phyloP scores from a whole-genome alignment of 2,113 vertebrate species.

The Equus przewalskii region DNA sequence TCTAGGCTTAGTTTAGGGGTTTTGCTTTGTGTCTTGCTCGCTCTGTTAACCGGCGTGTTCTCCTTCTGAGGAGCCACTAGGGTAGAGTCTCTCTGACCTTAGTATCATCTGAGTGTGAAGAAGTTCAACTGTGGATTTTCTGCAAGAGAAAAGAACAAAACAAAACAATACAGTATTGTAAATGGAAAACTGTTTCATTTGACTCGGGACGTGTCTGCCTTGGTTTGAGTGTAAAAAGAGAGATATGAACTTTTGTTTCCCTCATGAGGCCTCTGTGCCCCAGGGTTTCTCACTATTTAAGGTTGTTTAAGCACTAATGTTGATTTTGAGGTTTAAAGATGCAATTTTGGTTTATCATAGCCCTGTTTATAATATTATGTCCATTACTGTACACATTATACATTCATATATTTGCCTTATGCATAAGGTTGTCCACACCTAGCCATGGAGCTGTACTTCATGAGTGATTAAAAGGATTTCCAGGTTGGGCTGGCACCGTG shows the following conservation, averaged over 20 bases:
- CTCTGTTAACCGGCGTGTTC: neutral
- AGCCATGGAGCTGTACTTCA: neutral
- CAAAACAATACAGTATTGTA: neutral
- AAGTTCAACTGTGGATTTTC: neutral
- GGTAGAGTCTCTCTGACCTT: neutral
- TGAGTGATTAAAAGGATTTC: neutral
- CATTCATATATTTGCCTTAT: neutral
- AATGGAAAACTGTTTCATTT: neutral
- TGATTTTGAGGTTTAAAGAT: neutral
- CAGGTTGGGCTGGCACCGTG: neutral
- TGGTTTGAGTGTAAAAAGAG: neutral
- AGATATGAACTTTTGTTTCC: neutral
- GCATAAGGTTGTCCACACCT: neutral
- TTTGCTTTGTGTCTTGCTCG: neutral
- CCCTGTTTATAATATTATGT: neutral
- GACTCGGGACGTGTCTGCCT: neutral
- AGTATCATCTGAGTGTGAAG: neutral
- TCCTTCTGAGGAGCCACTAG: neutral
- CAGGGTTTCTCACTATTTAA: neutral
- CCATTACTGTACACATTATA: neutral
- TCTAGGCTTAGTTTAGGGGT: neutral
- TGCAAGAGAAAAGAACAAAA: neutral
- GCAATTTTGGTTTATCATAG: neutral
- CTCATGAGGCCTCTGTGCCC: neutral
- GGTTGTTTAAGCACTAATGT: neutral